A percentile compares a stretch with the other conserved stretches of the same genome.
Conservation (phyloP, 2,888 invertebrate genomes). For the Cerceris ruficornis region DNA sequence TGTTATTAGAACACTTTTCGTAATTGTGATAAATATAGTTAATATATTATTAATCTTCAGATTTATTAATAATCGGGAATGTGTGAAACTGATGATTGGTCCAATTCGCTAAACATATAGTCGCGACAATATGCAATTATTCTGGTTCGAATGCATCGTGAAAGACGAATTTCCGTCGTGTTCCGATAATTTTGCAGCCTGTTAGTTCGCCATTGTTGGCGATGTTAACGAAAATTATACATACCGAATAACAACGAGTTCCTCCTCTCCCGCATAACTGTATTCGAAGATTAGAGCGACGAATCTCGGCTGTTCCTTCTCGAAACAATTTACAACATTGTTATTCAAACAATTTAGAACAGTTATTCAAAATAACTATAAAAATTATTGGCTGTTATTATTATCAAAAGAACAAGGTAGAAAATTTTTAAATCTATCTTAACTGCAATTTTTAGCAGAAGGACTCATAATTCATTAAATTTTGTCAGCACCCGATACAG, state of each 20-base stretch:
- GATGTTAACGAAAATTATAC: constrained; percentile 47
- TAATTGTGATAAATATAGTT: too few relatives aligned
- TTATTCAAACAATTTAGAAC: too few relatives aligned
- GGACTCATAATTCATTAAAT: too few relatives aligned
- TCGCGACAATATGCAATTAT: constrained; percentile 46
- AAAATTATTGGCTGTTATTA: too few relatives aligned
- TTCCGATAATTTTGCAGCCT: constrained; percentile 42
- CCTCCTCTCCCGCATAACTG: not conserved
- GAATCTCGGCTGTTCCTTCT: not conserved
- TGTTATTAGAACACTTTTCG: too few relatives aligned
- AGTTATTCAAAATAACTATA: too few relatives aligned
- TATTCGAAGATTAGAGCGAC: not conserved
- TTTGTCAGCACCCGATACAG: too few relatives aligned
- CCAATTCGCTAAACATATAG: not conserved
- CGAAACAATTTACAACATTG: too few relatives aligned
- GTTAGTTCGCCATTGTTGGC: constrained; percentile 47
- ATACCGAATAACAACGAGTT: constrained; percentile 47
- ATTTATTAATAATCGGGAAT: not conserved
- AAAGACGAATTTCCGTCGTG: constrained; percentile 35
- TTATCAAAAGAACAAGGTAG: too few relatives aligned
- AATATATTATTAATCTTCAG: too few relatives aligned
- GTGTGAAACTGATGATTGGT: not conserved
- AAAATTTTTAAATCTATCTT: too few relatives aligned
- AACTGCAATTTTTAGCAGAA: too few relatives aligned
- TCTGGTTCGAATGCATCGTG: constrained; percentile 40